Percentiles rank a stretch among this genome's conserved stretches.
Conservation (phyloP, 1,140 invertebrate species). For the Linepithema humile region DNA sequence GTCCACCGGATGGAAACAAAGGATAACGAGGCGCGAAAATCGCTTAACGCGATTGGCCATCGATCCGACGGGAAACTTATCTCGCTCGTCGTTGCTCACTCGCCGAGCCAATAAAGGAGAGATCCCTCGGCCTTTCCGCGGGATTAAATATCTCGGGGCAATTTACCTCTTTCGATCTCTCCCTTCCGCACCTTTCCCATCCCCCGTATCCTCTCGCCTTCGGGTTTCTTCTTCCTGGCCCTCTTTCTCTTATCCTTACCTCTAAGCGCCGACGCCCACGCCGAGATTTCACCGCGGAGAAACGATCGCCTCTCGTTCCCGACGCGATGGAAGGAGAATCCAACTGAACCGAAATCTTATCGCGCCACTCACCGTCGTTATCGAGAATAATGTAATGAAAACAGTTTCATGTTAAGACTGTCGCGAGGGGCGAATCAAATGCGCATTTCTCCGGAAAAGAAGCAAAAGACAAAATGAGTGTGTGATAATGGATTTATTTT, state of each 20-base stretch:
- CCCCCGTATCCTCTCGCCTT: background rate
- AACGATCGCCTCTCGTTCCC: slow-evolving; percentile 50
- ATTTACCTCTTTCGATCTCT: slow-evolving; percentile 75
- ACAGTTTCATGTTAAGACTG: background rate
- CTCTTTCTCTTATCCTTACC: slow-evolving; percentile 37
- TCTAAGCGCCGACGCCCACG: slow-evolving; percentile 61
- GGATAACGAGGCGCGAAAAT: slow-evolving; percentile 83
- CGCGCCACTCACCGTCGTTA: background rate
- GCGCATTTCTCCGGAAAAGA: too few species aligned
- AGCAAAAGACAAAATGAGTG: too few species aligned
- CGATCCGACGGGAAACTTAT: slow-evolving; percentile 80
- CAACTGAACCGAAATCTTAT: slow-evolving; percentile 40
- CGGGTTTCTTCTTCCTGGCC: slow-evolving; percentile 30
- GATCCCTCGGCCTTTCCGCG: slow-evolving; percentile 76
- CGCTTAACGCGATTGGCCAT: slow-evolving; percentile 81
- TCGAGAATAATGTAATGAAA: background rate
- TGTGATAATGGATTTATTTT: too few species aligned
- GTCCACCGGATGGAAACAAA: slow-evolving; percentile 76
- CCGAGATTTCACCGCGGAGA: slow-evolving; percentile 61
- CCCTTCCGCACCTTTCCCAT: slow-evolving; percentile 33
- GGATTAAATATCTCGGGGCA: slow-evolving; percentile 82
- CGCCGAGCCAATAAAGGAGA: slow-evolving; percentile 80
- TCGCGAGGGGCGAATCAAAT: background rate
- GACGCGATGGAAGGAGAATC: slow-evolving; percentile 17
- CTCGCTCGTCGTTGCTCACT: slow-evolving; percentile 75